Evolutionary conservation across 2,888 invertebrate species (phyloP).

Genomic region (Urechis unicinctus): DNA sequence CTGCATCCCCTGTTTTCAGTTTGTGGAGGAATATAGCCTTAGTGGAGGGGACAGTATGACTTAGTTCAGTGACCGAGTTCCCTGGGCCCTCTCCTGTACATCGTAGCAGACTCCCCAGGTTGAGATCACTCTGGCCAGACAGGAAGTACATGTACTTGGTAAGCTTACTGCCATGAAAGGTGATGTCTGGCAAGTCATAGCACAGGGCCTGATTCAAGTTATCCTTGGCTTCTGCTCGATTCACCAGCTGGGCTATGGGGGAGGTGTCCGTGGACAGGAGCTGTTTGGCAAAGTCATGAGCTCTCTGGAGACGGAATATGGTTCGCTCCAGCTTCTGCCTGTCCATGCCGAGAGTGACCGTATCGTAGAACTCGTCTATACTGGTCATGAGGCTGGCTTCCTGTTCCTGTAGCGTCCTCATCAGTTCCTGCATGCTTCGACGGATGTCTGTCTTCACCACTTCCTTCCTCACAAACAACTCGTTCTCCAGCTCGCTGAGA

Average conservation of each 20-base stretch:
- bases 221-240: slow-evolving; percentile 17
- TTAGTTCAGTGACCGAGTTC: slow-evolving; percentile 3
- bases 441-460: slow-evolving; percentile 16
- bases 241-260: slow-evolving; percentile 19
- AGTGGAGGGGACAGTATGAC: slow-evolving; percentile 7
- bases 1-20: slow-evolving; percentile 6
- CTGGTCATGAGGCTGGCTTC: slow-evolving; percentile 6
- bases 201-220: slow-evolving; percentile 14
- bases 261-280: slow-evolving; percentile 18
- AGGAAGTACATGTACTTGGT: slow-evolving; percentile 15
- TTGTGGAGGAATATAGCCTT: slow-evolving; percentile 15
- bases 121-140: slow-evolving; percentile 7
- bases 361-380: slow-evolving; percentile 17
- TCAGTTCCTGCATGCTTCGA: slow-evolving; percentile 7
- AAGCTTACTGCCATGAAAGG: slow-evolving; percentile 14
- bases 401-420: slow-evolving; percentile 9
- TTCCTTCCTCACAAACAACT: slow-evolving; percentile 19
- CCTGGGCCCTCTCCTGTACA: slow-evolving; percentile 3
- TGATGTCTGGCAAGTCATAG: slow-evolving; percentile 18
- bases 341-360: slow-evolving; percentile 15
- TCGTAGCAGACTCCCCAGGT: slow-evolving; percentile 13
- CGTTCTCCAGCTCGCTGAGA: slow-evolving; percentile 19
- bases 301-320: slow-evolving; percentile 14
- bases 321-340: slow-evolving; percentile 16
- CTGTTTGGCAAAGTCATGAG: slow-evolving; percentile 19